A percentile compares a stretch with the other conserved stretches of the same genome.
These are phyloP conservation scores for Ammospiza nelsoni DNA, from an alignment of 2,113 vertebrate genomes.

Conservation along the genomic window DNA sequence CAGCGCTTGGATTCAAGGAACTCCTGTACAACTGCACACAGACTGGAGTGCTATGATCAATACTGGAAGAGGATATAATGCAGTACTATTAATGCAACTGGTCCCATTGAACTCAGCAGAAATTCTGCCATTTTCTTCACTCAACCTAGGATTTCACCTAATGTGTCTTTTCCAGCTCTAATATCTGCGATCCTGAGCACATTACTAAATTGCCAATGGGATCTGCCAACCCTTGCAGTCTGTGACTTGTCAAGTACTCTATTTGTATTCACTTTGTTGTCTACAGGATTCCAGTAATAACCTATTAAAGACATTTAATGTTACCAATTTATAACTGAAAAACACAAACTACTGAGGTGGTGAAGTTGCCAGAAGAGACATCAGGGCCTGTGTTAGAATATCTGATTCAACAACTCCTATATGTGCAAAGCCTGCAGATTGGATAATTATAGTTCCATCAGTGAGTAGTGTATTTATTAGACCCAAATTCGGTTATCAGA, in stretches of 20 bases:
- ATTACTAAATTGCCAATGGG: conserved; percentile 10
- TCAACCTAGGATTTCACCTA: neutral
- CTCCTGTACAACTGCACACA: neutral
- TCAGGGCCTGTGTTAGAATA: conserved; percentile 40
- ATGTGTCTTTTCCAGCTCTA: neutral
- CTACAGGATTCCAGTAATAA: conserved; percentile 65
- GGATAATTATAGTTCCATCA: conserved; percentile 59
- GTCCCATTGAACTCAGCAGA: neutral
- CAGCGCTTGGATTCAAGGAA: neutral
- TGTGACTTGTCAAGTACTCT: conserved; percentile 45
- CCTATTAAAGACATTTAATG: conserved; percentile 64
- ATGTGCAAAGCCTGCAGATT: conserved; percentile 62
- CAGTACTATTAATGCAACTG: neutral
- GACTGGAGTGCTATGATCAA: neutral
- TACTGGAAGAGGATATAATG: neutral
- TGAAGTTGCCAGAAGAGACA: conserved; percentile 63
- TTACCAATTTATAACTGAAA: conserved; percentile 67
- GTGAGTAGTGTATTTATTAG: conserved; percentile 51
- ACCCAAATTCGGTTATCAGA: conserved; percentile 41
- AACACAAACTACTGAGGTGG: conserved; percentile 54
- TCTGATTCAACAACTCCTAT: conserved; percentile 42
- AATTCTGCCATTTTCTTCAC: conserved; percentile 6
- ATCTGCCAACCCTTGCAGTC: conserved; percentile 41
- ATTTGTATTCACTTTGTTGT: conserved; percentile 47
- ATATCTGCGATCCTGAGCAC: conserved; percentile 26